A percentile compares a stretch with the other conserved stretches of the same genome.
phyloP scores from a whole-genome alignment of 2,888 invertebrate species.

The Ptilodon capucinus region DNA sequence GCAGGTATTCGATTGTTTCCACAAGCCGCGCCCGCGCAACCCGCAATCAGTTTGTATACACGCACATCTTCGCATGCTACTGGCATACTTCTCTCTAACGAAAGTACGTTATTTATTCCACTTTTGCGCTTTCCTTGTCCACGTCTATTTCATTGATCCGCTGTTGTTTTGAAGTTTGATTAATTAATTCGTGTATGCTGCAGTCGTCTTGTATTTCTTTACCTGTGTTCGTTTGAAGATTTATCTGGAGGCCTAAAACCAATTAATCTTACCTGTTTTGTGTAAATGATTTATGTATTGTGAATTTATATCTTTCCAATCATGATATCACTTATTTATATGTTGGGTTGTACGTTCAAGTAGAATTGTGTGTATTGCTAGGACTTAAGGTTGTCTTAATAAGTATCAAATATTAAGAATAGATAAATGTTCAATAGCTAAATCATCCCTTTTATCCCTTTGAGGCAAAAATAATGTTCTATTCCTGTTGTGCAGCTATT shows the following conservation, averaged over 20 bases:
- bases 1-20: conserved; percentile 56
- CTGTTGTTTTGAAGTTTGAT: conserved; percentile 48
- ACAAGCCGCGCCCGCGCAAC: conserved; percentile 27
- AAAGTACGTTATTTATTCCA: conserved; percentile 71
- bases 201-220: conserved; percentile 8
- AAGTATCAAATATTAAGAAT: no score
- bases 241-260: no score
- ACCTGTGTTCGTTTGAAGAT: conserved; percentile 1
- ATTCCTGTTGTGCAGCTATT: background rate
- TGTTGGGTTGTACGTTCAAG: no score
- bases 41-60: conserved; percentile 35
- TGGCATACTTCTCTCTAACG: conserved; percentile 57
- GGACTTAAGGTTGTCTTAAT: no score
- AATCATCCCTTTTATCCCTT: no score
- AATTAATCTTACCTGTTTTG: no score
- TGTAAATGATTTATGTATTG: no score
- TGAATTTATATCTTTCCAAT: no score
- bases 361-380: no score
- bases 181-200: conserved; percentile 43
- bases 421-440: no score
- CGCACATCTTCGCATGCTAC: conserved; percentile 50
- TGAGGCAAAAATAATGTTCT: no score
- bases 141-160: conserved; percentile 48
- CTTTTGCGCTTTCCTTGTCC: conserved; percentile 60
- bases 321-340: no score